Conservation (phyloP, 92 coral and sea anemone species). For the Umimayanthus chanpuru region DNA sequence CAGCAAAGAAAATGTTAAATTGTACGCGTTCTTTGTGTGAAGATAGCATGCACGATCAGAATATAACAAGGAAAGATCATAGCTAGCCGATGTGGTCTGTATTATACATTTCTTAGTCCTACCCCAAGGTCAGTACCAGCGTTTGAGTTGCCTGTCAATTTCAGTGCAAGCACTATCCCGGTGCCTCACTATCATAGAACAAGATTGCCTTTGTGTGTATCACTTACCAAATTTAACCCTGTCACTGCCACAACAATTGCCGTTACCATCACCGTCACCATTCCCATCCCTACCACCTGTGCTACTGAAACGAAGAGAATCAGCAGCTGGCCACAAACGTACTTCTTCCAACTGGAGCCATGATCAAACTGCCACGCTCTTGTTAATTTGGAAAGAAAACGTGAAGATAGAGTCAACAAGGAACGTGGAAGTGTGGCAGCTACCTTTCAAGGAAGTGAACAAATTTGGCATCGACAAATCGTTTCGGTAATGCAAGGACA, state of each 20-base stretch:
- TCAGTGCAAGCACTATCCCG: neutral
- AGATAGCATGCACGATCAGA: neutral
- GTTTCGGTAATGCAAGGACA: neutral
- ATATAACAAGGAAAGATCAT: neutral
- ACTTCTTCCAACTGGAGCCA: neutral
- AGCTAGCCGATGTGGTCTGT: neutral
- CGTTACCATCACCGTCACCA: neutral
- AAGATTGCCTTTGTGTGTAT: neutral
- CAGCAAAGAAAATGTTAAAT: neutral
- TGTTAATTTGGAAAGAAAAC: too few species aligned
- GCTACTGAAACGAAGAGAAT: neutral
- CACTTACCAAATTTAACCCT: constrained; percentile 11
- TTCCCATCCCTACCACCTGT: neutral
- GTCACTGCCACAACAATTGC: constrained; percentile 11
- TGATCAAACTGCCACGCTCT: too few species aligned
- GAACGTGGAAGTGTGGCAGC: too few species aligned
- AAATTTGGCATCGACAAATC: too few species aligned
- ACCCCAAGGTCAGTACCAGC: neutral
- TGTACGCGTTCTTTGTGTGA: constrained; percentile 1
- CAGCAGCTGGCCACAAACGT: constrained; percentile 17
- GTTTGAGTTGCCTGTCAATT: too few species aligned
- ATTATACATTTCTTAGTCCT: neutral
- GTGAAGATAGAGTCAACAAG: too few species aligned
- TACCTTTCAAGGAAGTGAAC: too few species aligned
- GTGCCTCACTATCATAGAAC: neutral